These are phyloP conservation scores for Lophochroa leadbeateri DNA, from an alignment of 2,113 vertebrate species.

Conservation along the genomic window DNA sequence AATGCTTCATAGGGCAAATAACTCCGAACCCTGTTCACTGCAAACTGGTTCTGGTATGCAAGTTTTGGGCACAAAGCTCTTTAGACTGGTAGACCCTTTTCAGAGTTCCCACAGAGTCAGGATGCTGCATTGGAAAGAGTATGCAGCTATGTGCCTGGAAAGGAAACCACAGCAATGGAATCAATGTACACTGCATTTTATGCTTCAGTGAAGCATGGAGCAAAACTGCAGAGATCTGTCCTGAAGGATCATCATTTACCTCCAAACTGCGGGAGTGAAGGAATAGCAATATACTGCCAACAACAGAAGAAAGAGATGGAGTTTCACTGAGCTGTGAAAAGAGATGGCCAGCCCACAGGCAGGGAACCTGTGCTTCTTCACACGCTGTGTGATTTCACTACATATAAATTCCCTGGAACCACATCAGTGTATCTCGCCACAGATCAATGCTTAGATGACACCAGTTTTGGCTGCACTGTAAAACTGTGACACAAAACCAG, in stretches of 20 bases:
- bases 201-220: background rate
- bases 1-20: background rate
- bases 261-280: background rate
- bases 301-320: background rate
- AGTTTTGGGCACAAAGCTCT: background rate
- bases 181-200: background rate
- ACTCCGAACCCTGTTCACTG: background rate
- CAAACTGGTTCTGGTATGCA: background rate
- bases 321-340: constrained; percentile 19
- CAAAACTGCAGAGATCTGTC: background rate
- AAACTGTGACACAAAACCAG: background rate
- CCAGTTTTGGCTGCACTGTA: background rate
- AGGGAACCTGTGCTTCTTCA: background rate
- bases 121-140: background rate
- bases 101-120: background rate
- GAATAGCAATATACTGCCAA: background rate
- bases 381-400: background rate
- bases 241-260: background rate
- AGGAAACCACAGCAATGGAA: background rate
- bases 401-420: background rate
- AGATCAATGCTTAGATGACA: background rate
- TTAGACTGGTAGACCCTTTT: background rate
- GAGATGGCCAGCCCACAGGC: background rate
- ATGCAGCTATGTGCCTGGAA: background rate
- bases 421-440: background rate